Evolutionary conservation across 2,888 invertebrate species (phyloP), one percentile per base, ranked within the genome.

Genomic region (Acleris emargana): DNA sequence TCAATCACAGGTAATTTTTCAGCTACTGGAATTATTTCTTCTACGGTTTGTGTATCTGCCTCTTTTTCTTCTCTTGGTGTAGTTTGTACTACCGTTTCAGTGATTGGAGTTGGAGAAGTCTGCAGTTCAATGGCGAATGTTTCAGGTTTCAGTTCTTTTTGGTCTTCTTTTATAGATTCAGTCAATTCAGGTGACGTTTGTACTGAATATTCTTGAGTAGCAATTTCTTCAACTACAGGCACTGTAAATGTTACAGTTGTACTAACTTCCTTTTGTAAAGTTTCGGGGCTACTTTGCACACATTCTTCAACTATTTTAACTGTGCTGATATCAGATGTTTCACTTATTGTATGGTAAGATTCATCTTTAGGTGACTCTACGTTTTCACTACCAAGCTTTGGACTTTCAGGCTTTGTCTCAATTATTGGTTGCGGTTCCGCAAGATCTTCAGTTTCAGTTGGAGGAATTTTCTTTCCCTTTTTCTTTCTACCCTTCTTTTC

Each of bases 261-360:
- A n/a, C 93, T 85, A 0, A 94, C 89, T 73, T 94, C 93, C 67
- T 82, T 80, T 55, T 87, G 77, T 3, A 83, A 72, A 9, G 77
- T 77, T 71, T 91, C 93, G 18, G 94, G 93, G 62, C 94, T 90
- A 20, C 93, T 90, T 50, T 94, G 83, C 9, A 95, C 72, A 63
- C 91, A 91, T 87, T 96, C 95, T 86, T 96, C 95, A 13, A 96
- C 81, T 38, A 96, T 90, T 88, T 95, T 95, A 0, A 95, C 94
- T 6, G 94, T 93, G 20, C 89, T 91, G 3, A 93, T 91, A 62
- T 94, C 94, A 11, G 94, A 93, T 55, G 86, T 88, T 72, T 94
- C 94, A 68, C 94, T 94, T 64, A 95, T 86, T 4, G 94, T 94
- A 72, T 90, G 93, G 70, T 93, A 94, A 5, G 94, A 94, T 73